These are phyloP conservation scores for Eumerus sabulonum DNA, from an alignment of 2,888 invertebrate species.

Conservation along the genomic window DNA sequence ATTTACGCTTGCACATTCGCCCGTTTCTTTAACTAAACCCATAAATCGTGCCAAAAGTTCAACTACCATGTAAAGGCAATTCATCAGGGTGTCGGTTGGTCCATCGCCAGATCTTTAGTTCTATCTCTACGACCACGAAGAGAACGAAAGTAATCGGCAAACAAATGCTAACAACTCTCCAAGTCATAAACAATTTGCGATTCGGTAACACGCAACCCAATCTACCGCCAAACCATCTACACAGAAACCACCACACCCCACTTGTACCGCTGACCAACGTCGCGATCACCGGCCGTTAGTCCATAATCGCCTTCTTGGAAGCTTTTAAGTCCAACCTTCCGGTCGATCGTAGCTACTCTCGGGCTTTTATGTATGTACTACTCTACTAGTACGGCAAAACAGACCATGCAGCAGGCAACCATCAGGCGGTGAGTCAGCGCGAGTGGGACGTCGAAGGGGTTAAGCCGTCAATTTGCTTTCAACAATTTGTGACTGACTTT, in stretches of 20 bases:
- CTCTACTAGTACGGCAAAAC: too few species aligned
- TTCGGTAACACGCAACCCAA: conserved; percentile 13
- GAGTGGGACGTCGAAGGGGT: conserved; percentile 16
- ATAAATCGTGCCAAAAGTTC: conserved; percentile 13
- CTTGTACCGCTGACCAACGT: neutral
- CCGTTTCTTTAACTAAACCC: too few species aligned
- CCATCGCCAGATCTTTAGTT: conserved; percentile 17
- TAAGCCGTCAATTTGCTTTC: conserved; percentile 42
- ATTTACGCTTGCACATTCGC: too few species aligned
- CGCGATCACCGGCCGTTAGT: neutral
- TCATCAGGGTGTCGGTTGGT: conserved; percentile 33
- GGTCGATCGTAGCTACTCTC: conserved; percentile 26
- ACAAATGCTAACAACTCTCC: conserved; percentile 29
- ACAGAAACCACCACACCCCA: conserved; percentile 26
- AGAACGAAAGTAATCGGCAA: conserved; percentile 36
- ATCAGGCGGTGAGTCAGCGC: conserved; percentile 36
- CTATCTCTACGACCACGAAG: conserved; percentile 15
- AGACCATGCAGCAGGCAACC: too few species aligned
- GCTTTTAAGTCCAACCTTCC: conserved; percentile 54
- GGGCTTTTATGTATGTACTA: too few species aligned
- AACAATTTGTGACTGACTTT: conserved; percentile 51
- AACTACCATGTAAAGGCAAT: conserved; percentile 8
- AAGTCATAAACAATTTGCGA: conserved; percentile 12
- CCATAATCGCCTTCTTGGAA: conserved; percentile 47
- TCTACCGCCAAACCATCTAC: conserved; percentile 27